phyloP scores from a whole-genome alignment of 2,113 vertebrate species.

The Pardalotus punctatus region DNA sequence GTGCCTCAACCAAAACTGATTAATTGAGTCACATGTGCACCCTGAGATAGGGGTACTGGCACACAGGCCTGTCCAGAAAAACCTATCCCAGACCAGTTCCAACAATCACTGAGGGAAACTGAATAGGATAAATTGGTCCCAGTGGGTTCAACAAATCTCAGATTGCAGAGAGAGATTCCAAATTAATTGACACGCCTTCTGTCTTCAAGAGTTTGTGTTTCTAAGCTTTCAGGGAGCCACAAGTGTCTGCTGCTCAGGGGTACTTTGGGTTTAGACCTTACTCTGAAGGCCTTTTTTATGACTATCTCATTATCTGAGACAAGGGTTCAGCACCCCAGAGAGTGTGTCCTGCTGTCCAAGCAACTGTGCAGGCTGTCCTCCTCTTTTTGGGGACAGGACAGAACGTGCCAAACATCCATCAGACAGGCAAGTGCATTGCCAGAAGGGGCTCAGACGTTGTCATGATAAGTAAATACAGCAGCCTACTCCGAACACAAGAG shows the following conservation, averaged over 20 bases:
- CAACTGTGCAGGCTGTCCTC: neutral
- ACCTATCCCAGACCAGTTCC: neutral
- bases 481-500: neutral
- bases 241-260: neutral
- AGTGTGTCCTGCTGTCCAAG: neutral
- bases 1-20: neutral
- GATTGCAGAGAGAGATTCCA: neutral
- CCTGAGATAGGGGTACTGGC: neutral
- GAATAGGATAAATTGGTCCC: neutral
- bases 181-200: neutral
- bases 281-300: neutral
- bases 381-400: neutral
- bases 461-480: neutral
- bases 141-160: neutral
- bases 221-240: neutral
- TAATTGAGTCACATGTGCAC: neutral
- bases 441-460: neutral
- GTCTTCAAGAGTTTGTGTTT: neutral
- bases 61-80: neutral
- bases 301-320: neutral
- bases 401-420: neutral
- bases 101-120: neutral
- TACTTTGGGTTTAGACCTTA: neutral
- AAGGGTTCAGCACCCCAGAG: rapidly evolving
- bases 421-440: neutral